Evolutionary conservation across 2,113 vertebrate genomes (phyloP).

Genomic region (Vulpes lagopus): DNA sequence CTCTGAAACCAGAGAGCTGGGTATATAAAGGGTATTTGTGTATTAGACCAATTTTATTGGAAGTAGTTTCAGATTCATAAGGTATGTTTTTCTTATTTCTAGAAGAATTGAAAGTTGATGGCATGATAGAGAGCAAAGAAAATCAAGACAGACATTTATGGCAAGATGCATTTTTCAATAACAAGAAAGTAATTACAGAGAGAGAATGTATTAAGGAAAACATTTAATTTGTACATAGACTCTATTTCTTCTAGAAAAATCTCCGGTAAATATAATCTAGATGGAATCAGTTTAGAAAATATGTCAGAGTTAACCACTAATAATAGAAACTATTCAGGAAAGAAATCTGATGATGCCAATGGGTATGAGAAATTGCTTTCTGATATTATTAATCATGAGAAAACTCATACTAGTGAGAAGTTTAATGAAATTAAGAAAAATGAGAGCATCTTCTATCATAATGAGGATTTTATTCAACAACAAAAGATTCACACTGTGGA

Average conservation of each 20-base stretch:
- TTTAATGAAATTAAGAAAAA: background rate
- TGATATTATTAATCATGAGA: background rate
- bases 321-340: background rate
- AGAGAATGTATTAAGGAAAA: background rate
- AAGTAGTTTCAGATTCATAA: background rate
- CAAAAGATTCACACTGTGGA: background rate
- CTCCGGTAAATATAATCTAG: background rate
- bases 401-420: background rate
- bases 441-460: background rate
- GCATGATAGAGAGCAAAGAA: background rate
- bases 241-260: background rate
- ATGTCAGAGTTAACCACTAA: background rate
- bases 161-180: background rate
- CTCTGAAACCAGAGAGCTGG: background rate
- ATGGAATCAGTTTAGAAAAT: background rate
- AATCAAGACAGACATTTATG: background rate
- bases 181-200: background rate
- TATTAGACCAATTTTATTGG: background rate
- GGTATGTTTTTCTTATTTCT: conserved; percentile 16
- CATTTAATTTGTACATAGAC: background rate
- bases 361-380: background rate
- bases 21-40: background rate
- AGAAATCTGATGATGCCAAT: background rate
- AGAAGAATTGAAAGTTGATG: background rate
- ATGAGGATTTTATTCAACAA: background rate